These are phyloP conservation scores for Labia minor DNA, from an alignment of 2,888 invertebrate genomes.

Conservation along the genomic window DNA sequence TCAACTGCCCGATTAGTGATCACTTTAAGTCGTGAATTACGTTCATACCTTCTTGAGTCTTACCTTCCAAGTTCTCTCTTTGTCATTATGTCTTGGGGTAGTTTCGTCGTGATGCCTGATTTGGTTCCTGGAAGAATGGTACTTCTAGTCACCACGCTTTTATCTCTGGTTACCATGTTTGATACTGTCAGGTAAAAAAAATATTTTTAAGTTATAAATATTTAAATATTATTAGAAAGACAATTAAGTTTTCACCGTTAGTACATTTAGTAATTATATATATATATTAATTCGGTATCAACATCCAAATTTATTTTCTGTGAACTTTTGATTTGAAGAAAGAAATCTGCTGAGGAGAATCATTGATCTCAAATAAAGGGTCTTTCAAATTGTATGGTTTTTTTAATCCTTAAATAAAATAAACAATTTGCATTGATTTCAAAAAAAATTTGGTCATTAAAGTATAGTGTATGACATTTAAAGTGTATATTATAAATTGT, in stretches of 20 bases:
- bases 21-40: constrained; percentile 48
- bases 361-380: no score
- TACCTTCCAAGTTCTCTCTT: constrained; percentile 52
- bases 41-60: constrained; percentile 51
- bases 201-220: neutral
- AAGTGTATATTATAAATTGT: no score
- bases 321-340: no score
- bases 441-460: no score
- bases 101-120: constrained; percentile 54
- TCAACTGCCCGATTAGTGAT: constrained; percentile 50
- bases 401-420: no score
- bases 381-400: no score
- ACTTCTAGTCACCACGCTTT: constrained; percentile 49
- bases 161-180: constrained; percentile 54
- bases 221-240: neutral
- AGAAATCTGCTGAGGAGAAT: no score
- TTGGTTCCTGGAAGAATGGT: constrained; percentile 56
- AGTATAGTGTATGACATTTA: no score
- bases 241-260: neutral
- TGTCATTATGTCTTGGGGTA: constrained; percentile 56
- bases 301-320: no score
- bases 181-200: constrained; percentile 47
- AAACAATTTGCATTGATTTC: no score
- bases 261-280: neutral
- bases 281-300: no score